phyloP scores from a whole-genome alignment of 2,113 vertebrate genomes.

The Pristiophorus japonicus region DNA sequence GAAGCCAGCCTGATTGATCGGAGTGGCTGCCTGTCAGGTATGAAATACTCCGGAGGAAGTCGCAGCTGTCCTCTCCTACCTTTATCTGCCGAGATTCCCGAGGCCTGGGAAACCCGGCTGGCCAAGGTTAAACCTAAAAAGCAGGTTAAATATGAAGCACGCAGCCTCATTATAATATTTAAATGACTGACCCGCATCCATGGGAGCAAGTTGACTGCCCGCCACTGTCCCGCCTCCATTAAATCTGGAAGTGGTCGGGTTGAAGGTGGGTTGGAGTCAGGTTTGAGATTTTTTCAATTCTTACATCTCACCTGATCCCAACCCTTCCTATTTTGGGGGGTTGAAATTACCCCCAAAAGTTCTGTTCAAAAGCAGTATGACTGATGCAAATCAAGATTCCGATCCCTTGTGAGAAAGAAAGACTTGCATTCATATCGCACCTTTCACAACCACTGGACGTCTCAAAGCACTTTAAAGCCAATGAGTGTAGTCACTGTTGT shows the following conservation, averaged over 20 bases:
- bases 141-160: not conserved
- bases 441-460: too few relatives aligned
- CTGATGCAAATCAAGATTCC: not conserved
- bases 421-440: too few relatives aligned
- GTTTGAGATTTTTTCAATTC: not conserved
- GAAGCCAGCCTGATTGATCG: not conserved
- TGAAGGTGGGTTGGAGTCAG: too few relatives aligned
- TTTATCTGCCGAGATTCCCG: too few relatives aligned
- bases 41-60: too few relatives aligned
- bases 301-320: not conserved
- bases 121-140: not conserved
- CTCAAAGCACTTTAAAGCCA: too few relatives aligned
- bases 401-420: not conserved
- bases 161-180: not conserved
- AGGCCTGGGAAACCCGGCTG: not conserved
- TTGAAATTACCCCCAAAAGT: not conserved
- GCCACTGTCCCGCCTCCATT: not conserved
- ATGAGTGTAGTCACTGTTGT: too few relatives aligned
- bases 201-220: not conserved
- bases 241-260: not conserved
- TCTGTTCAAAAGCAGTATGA: too few relatives aligned
- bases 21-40: too few relatives aligned
- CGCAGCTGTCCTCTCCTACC: too few relatives aligned
- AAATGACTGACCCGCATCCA: not conserved
- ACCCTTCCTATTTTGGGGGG: not conserved